Percentiles rank a stretch among this genome's conserved stretches.
Conservation (phyloP, 1,140 invertebrate genomes). For the Apis dorsata region DNA sequence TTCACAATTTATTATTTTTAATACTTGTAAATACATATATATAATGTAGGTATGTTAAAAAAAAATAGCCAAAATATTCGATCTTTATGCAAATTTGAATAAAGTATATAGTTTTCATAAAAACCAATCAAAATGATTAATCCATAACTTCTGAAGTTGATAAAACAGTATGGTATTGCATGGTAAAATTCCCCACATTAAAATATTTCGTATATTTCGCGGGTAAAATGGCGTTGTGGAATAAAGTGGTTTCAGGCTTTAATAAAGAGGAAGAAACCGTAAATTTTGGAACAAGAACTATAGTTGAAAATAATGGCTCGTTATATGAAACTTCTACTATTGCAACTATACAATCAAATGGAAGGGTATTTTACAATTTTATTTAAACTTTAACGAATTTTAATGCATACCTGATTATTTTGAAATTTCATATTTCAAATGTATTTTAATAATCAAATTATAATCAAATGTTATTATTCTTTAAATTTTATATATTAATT, state of each 20-base stretch:
- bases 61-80: too few species aligned
- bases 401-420: too few species aligned
- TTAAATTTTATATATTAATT: neutral
- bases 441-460: too few species aligned
- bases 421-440: neutral
- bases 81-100: too few species aligned
- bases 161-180: too few species aligned
- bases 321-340: constrained; percentile 77
- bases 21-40: too few species aligned
- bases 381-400: neutral
- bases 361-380: constrained; percentile 51
- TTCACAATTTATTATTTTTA: too few species aligned
- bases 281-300: constrained; percentile 76
- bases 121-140: too few species aligned
- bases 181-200: neutral
- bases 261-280: constrained; percentile 77
- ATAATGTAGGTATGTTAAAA: too few species aligned
- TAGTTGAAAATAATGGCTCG: constrained; percentile 71
- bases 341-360: constrained; percentile 71
- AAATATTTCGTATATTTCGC: constrained; percentile 14
- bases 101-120: too few species aligned
- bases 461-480: neutral
- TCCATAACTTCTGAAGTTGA: too few species aligned
- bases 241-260: constrained; percentile 70
- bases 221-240: constrained; percentile 69